Base-by-base conservation (phyloP, 1,140 invertebrate genomes). In the Solenopsis invicta region DNA sequence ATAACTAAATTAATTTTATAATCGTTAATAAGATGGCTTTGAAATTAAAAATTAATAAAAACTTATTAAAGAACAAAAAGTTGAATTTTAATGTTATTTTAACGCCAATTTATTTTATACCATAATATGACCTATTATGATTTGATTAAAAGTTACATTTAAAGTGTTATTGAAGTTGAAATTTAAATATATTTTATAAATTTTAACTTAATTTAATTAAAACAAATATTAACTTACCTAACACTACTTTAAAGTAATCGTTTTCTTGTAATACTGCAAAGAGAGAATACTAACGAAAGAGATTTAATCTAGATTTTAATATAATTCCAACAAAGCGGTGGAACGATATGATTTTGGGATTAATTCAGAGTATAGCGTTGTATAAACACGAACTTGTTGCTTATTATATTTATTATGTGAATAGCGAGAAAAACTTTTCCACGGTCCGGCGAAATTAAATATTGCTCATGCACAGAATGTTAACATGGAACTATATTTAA, bases 331-430 rank as follows among this genome's bases (percentile, higher is more conserved):
- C 71, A 37, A 56, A 56, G 34, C 29, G 10, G 37, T 12, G 50
- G 34, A 41, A 41, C 71, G 18, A 37, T 41, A 75, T 56, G 34
- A 75, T 75, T 75, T 75, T 75, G 37, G n/a, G 13, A 75, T 75
- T 59, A 75, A 75, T 75, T 34, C 54, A 59, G 54, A 75, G 54
- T 9, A 56, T 56, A 12, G 10, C 34, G n/a, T 13, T 16, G n/a
- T 21, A 56, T 21, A 75, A 59, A 45, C 8, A 45, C 21, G 34
- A 6, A 75, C 72, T 75, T 61, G 72, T 59, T 75, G 72, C 72
- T 29, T 59, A 24, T 75, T 45, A 45, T 41, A 41, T 56, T 56
- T 74, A 37, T 75, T 61, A 61, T 4, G 8, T 61, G 54, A 59
- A 59, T n/a, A 72, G 16, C 29, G 69, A 75, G 54, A 37, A 9